Base-by-base conservation (phyloP, 2,888 invertebrate genomes). In the Eurois occulta region DNA sequence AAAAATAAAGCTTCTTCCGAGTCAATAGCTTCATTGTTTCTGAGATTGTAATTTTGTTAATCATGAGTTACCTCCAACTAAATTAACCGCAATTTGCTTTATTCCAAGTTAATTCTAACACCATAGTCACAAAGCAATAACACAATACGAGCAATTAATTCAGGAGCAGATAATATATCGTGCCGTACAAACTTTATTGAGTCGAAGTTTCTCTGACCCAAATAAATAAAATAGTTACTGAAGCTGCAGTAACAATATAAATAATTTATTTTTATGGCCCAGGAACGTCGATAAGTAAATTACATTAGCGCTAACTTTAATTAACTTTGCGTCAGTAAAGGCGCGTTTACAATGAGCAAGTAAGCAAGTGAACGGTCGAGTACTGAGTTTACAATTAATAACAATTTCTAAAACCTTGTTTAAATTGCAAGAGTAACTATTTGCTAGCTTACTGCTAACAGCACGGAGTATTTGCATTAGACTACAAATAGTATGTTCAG, bases 201-300 rank as follows among this genome's bases (percentile, higher is more conserved):
- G 72, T 75, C 75, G 60, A 78, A 86, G 72, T 75, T 74, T 75
- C 68, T 71, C 66, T 67, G 84, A 75, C 86, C 84, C 72, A 79
- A 71, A 75, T 86, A 79, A 86, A 86, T 86, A 74, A 83, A 86
- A 82, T 74, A 83, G 86, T 68, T 64, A 48, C 79, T 77, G 68
- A 75, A 78, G 72, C 76, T 77, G 86, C 68, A 78, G 71, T 70
- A 88, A 86, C 85, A 74, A 86, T 78, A 75, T 87, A 77, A 88
- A 80, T 87, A 78, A 78, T 72, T 82, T 80, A 87, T 87, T 87
- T 87, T 85, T 82, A 87, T 85, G 65, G 75, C 71, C 55, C 68
- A 69, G 71, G 52, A 70, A 80, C 69, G 72, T 87, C 85, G 80
- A 87, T 88, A 88, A 87, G 75, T 85, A 88, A 87, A 83, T 87